These are phyloP conservation scores for Heliconius hortense DNA, from an alignment of 2,888 invertebrate species.

Conservation along the genomic window DNA sequence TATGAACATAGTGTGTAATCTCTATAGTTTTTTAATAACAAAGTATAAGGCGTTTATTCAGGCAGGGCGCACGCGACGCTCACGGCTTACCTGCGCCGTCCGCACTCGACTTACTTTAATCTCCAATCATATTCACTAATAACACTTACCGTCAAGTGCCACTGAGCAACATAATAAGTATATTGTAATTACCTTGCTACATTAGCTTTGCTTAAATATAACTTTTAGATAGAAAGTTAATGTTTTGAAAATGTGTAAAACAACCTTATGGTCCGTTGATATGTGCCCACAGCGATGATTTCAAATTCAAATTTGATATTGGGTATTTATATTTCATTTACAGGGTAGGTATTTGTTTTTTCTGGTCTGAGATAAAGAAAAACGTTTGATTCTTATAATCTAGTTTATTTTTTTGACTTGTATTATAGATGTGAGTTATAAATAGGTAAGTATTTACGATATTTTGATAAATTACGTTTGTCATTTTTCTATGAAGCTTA, in stretches of 20 bases:
- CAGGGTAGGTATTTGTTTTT: neutral
- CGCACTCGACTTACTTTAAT: constrained; percentile 59
- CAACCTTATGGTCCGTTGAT: neutral
- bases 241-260: neutral
- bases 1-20: constrained; percentile 27
- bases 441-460: neutral
- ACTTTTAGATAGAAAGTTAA: neutral
- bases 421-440: neutral
- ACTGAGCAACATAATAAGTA: constrained; percentile 29
- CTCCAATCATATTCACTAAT: constrained; percentile 66
- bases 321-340: neutral
- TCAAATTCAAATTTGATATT: neutral
- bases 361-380: neutral
- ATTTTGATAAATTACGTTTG: too few relatives aligned
- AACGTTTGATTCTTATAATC: too few relatives aligned
- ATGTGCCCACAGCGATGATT: neutral
- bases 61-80: constrained; percentile 59
- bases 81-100: constrained; percentile 53
- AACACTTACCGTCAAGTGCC: constrained; percentile 50
- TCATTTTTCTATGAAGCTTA: too few relatives aligned
- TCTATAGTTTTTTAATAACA: constrained; percentile 49
- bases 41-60: constrained; percentile 53
- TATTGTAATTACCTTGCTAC: constrained; percentile 3
- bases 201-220: neutral
- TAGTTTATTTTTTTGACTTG: too few relatives aligned